A percentile compares a stretch with the other conserved stretches of the same genome.
These are phyloP conservation scores for Epirrhoe alternata DNA, from an alignment of 2,888 invertebrate genomes.

Conservation along the genomic window DNA sequence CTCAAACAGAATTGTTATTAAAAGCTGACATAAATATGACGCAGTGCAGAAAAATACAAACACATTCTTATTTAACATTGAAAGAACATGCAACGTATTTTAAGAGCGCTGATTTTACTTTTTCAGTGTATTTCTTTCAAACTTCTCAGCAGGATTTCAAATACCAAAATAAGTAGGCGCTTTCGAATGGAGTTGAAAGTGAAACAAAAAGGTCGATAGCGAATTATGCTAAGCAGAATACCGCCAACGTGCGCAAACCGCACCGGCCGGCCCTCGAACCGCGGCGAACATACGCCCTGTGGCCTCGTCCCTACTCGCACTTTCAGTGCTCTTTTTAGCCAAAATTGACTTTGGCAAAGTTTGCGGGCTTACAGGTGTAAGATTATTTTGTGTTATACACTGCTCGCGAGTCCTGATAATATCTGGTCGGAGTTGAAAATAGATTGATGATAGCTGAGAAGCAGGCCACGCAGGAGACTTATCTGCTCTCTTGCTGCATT, in stretches of 20 bases:
- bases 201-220: constrained; percentile 36
- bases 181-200: constrained; percentile 28
- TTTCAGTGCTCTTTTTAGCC: not conserved
- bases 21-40: not conserved
- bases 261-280: constrained; percentile 15
- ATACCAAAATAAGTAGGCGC: constrained; percentile 30
- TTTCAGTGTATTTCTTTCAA: constrained; percentile 11
- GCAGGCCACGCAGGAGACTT: no score
- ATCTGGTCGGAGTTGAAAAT: no score
- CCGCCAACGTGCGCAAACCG: constrained; percentile 25
- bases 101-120: constrained; percentile 2
- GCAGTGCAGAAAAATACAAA: not conserved
- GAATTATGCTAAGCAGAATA: constrained; percentile 36
- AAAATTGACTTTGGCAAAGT: not conserved
- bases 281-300: constrained; percentile 17
- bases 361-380: no score
- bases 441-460: no score
- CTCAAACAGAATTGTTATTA: not conserved
- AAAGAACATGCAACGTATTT: not conserved
- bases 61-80: constrained; percentile 1
- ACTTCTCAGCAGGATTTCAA: constrained; percentile 23
- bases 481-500: no score
- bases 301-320: constrained; percentile 5
- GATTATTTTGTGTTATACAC: no score
- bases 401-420: no score